Conservation (phyloP, 23 tunicate genomes). For the Styela plicata region DNA sequence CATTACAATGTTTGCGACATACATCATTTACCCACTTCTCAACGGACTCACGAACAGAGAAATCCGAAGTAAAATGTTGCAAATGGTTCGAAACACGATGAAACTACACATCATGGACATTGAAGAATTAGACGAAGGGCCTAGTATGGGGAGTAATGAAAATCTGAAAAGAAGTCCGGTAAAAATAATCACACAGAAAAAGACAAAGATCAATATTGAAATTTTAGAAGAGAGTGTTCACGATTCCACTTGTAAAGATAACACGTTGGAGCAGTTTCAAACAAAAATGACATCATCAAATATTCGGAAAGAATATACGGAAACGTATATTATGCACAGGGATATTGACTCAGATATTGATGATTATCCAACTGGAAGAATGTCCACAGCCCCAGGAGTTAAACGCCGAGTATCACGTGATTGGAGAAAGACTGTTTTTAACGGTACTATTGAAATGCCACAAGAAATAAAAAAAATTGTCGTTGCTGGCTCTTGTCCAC, state of each 20-base stretch:
- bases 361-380: not conserved
- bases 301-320: not conserved
- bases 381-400: not conserved
- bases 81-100: conserved; percentile 12
- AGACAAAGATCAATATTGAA: not conserved
- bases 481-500: not conserved
- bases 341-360: not conserved
- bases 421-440: not conserved
- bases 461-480: not conserved
- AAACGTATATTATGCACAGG: not conserved
- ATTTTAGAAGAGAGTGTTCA: not conserved
- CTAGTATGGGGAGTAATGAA: not conserved
- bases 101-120: not conserved
- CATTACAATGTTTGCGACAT: conserved; percentile 1
- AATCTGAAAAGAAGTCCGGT: not conserved
- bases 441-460: not conserved
- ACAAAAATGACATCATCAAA: not conserved
- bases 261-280: not conserved
- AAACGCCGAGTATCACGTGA: not conserved
- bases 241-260: not conserved
- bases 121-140: not conserved
- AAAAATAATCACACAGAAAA: not conserved
- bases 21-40: conserved; percentile 9
- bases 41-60: conserved; percentile 25
- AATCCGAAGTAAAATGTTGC: conserved; percentile 9